Evolutionary conservation across 2,113 vertebrate genomes (phyloP), one percentile per base, ranked within the genome.

Genomic region (Microcebus tavaratra): DNA sequence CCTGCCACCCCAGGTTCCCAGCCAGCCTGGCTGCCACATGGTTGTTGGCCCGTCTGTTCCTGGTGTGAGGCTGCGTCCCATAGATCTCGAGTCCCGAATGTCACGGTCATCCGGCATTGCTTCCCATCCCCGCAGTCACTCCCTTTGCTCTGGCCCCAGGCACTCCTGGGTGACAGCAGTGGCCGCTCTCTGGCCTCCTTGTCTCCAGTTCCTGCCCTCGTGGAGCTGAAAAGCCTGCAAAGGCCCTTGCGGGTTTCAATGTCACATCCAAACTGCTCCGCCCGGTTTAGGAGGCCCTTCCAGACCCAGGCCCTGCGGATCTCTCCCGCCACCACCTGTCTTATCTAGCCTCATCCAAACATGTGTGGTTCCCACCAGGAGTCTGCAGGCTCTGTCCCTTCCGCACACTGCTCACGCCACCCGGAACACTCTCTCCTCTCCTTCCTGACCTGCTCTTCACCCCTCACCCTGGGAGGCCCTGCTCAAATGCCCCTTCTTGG

Each of bases 11-110:
- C 45, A 11, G 67, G 39, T 45, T 82, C 9, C 68, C n/a, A 2
- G 31, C 31, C 63, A 27, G 7, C 36, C 9, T 45, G 57, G 8
- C 1, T 23, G 36, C 36, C 7, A 6, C 34, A 1, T 0, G 8
- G 59, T 21, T 12, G 29, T 8, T 0, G 2, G 42, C 20, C 79
- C 1, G 0, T 13, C 48, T 1, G 0, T 5, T 50, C 34, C 53
- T 42, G 67, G n/a, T 15, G 61, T 25, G 88, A 18, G 8, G 55
- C 72, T 18, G 48, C 11, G 55, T 65, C 65, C 72, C 1, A 2
- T 0, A 25, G 63, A 67, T 29, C 31, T 34, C 0, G 2, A 39
- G 11, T 9, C 39, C 5, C 1, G 27, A 53, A 25, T 0, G 0
- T 36, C 12, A 11, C 4, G 0, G 45, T 20, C 27, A 10, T 29